Base-by-base conservation (phyloP, 2,888 invertebrate species). In the Nemapogon koenigi region DNA sequence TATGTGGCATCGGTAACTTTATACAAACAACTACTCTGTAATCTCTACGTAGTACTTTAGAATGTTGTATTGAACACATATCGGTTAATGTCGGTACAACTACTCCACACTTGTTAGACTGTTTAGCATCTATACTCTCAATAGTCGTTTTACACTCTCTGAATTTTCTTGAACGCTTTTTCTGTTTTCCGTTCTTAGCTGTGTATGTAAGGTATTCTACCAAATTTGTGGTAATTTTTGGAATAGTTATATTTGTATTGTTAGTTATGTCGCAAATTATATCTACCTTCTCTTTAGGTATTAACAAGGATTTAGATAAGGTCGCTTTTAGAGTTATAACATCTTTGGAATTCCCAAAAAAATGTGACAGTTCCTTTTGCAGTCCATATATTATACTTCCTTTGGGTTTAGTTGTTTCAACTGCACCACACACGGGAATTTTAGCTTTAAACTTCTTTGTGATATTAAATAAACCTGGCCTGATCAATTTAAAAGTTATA, bases 1-100 rank as follows among this genome's bases (percentile, higher is more conserved):
- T 26, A 27, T 39, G 35, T 11, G 39, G 39, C 29, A 39, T 27
- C 2, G 39, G 39, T 8, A 39, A 7, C 28, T 28, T 33, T 11
- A 19, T 28, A 6, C 26, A 2, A 16, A 39, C 18, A 14, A 17
- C 11, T n/a, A 39, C n/a, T 4, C 27, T 27, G 16, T 28, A 39
- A 2, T 39, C 28, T 16, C 39, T 39, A 11, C 22, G 10, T 17
- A 39, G 26, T 27, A 39, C 13, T 27, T 16, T 17, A 28, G 35
- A 39, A 27, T 39, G 18, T 39, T 35, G 26, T 14, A 39, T 28
- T n/a, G 28, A 13, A 11, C 13, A 19, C 18, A 8, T 19, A 11
- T 19, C 19, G 18, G 16, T 4, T 19, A 6, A 6, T n/a, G 33
- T 11, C 11, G 33, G 33, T 4, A 33, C 17, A 2, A 16, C 13